Percentiles rank a stretch among this genome's conserved stretches.
Evolutionary conservation across 2,113 vertebrate species (phyloP).

Genomic region (Epinephelus moara): DNA sequence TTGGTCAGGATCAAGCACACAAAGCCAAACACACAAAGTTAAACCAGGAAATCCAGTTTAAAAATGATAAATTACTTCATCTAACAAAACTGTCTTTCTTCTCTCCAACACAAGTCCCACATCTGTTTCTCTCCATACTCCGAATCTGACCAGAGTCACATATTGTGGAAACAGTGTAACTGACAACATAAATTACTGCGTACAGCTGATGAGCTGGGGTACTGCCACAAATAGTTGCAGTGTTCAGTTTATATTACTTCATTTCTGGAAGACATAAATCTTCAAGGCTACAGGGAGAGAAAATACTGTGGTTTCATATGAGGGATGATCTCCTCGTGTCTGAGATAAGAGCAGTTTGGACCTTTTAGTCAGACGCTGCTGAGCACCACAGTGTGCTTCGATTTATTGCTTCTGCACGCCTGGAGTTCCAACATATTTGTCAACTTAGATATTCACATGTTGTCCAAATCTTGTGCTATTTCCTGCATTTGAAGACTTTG

Average conservation of each 20-base stretch:
- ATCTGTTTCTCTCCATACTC: conserved; percentile 61
- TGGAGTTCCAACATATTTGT: conserved; percentile 2
- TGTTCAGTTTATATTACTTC: conserved; percentile 51
- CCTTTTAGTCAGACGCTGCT: not conserved
- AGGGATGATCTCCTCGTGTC: conserved; percentile 11
- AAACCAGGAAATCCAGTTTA: not conserved
- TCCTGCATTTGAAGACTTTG: conserved; percentile 7
- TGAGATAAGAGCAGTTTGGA: conserved; percentile 25
- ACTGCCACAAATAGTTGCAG: conserved; percentile 30
- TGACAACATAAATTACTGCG: conserved; percentile 47
- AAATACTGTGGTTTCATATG: not conserved
- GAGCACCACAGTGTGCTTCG: not conserved
- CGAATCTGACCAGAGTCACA: conserved; percentile 16
- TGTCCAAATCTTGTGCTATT: conserved; percentile 2
- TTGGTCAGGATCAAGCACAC: not conserved
- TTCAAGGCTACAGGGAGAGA: conserved; percentile 21
- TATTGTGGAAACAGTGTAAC: conserved; percentile 32
- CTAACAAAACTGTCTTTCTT: conserved; percentile 19
- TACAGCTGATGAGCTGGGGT: conserved; percentile 61
- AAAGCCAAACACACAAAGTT: not conserved
- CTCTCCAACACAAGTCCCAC: conserved; percentile 16
- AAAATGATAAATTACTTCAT: conserved; percentile 35
- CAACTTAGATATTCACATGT: not conserved
- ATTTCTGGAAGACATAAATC: conserved; percentile 49
- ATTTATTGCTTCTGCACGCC: not conserved